phyloP scores from a whole-genome alignment of 1,140 invertebrate genomes.

The Bombus haemorrhoidalis region DNA sequence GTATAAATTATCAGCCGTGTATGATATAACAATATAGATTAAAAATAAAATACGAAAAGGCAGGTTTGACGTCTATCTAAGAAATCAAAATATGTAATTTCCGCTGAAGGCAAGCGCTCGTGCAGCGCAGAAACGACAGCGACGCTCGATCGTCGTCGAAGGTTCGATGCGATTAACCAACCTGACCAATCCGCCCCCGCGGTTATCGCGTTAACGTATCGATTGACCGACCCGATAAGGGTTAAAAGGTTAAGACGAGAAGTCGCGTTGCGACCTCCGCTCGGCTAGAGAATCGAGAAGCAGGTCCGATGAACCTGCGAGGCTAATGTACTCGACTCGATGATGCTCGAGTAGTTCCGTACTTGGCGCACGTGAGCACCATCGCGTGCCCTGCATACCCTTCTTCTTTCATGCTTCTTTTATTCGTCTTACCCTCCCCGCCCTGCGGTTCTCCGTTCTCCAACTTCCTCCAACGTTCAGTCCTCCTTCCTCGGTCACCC shows the following conservation, averaged over 20 bases:
- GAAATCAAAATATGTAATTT: no score
- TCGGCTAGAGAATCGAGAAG: constrained; percentile 32
- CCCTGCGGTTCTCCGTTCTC: constrained; percentile 9
- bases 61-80: no score
- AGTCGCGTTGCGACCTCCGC: neutral
- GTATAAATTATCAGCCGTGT: no score
- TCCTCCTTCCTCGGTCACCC: constrained; percentile 41
- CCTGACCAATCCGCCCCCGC: neutral
- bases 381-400: constrained; percentile 80
- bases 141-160: neutral
- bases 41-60: no score
- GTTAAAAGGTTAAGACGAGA: constrained; percentile 37
- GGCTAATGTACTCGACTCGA: constrained; percentile 78
- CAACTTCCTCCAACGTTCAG: neutral
- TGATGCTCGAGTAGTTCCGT: constrained; percentile 62
- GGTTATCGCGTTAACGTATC: constrained; percentile 43
- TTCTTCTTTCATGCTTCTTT: constrained; percentile 62
- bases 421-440: constrained; percentile 14
- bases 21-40: no score
- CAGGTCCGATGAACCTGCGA: constrained; percentile 81
- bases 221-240: constrained; percentile 24
- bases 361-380: constrained; percentile 79
- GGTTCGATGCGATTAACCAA: neutral
- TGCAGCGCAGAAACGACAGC: no score
- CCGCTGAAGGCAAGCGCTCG: no score